Base-by-base conservation (phyloP, 2,888 invertebrate species). In the Serrognathus titanus region DNA sequence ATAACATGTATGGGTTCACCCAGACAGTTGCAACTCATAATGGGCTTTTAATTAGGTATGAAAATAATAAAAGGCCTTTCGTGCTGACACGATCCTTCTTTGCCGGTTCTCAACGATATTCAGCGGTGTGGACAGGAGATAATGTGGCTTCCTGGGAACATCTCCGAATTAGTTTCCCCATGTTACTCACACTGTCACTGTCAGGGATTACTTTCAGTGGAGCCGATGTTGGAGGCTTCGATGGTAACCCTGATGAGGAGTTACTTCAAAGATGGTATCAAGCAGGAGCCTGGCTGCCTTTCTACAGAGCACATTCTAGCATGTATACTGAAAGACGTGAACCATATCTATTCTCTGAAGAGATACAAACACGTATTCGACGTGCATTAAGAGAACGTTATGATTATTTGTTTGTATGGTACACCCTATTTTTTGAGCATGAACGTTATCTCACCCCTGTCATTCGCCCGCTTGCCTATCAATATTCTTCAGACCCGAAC, bases 101-200 rank as follows among this genome's bases (percentile, higher is more conserved):
- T 76, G 87, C 93, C 5, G 97, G 97, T 1, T 87, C 90, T 0
- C 97, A 98, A 77, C 84, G 94, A 75, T 90, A 82, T 69, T 85
- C 89, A 0, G 90, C 95, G 0, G 87, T 96, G 11, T 98, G 97
- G 97, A 98, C 97, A 0, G 98, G 97, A 0, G 97, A 98, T 76
- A 98, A 97, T 74, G 80, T 82, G 45, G 97, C 92, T 0, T 90
- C 94, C 16, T 98, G 97, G 97, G 83, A 84, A 7, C 95, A 95
- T 79, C 81, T 98, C 12, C 85, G 86, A 51, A 85, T 86, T 2
- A 86, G 89, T 0, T 84, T 92, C 39, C 93, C 95, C 0, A 97
- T 97, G 96, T 89, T 95, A 64, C 79, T 98, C 1, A 89, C 92
- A 0, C 79, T 94, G 37, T 85, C 87, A 0, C 79, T 92, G 0